Percentiles rank a stretch among this genome's conserved stretches.
These are phyloP conservation scores for Columba livia DNA, from an alignment of 2,113 vertebrate species.

Conservation along the genomic window DNA sequence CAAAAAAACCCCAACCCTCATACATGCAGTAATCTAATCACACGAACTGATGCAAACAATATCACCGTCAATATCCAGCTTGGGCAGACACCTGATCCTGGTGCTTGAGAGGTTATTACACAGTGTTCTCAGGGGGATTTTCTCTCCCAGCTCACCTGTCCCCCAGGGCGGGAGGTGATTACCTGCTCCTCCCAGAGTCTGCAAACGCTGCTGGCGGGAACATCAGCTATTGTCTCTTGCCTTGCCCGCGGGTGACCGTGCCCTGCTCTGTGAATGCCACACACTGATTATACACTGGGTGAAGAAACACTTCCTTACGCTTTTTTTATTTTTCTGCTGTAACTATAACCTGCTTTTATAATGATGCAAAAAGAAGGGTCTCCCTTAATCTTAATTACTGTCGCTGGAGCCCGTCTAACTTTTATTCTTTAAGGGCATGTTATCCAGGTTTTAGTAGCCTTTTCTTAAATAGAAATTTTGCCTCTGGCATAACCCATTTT, in stretches of 20 bases:
- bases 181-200: neutral
- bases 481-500: neutral
- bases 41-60: neutral
- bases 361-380: neutral
- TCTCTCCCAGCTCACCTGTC: neutral
- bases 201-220: neutral
- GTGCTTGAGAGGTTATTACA: neutral
- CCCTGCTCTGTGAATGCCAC: neutral
- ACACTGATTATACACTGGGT: neutral
- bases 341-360: neutral
- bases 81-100: neutral
- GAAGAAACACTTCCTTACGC: neutral
- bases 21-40: neutral
- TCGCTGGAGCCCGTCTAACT: neutral
- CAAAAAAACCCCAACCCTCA: neutral
- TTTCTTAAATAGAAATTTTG: slow-evolving; percentile 19
- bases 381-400: neutral
- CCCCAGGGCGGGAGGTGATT: neutral
- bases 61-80: neutral
- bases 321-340: neutral
- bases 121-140: neutral
- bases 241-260: neutral
- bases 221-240: neutral
- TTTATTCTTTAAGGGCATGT: neutral
- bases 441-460: slow-evolving; percentile 1